These are phyloP conservation scores for Drosophila subpulchrella DNA, from an alignment of 1,140 invertebrate species.

Conservation along the genomic window DNA sequence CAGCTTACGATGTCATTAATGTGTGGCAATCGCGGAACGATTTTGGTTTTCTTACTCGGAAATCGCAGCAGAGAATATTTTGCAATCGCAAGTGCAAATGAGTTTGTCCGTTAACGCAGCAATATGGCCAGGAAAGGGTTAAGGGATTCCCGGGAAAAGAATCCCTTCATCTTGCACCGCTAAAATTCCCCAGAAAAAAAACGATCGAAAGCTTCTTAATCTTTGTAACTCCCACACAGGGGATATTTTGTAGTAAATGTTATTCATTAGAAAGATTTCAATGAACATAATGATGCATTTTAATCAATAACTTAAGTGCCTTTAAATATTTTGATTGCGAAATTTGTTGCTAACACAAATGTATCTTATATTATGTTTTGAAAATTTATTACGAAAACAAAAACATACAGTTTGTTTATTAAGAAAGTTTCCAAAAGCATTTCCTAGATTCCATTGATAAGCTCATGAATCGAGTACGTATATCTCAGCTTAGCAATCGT, in stretches of 20 bases:
- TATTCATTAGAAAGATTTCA: background rate
- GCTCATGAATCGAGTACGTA: background rate
- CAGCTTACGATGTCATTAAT: constrained; percentile 60
- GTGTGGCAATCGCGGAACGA: constrained; percentile 56
- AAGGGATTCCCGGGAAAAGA: constrained; percentile 20
- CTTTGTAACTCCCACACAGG: background rate
- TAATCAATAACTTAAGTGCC: too few species aligned
- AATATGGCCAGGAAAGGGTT: constrained; percentile 20
- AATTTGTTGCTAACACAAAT: too few species aligned
- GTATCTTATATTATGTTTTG: too few species aligned
- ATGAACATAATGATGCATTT: background rate
- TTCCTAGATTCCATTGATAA: background rate
- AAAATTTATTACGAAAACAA: too few species aligned
- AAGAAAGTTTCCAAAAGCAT: background rate
- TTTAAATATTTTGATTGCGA: too few species aligned
- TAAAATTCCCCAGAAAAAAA: constrained; percentile 17
- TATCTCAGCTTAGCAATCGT: background rate
- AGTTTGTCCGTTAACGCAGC: constrained; percentile 33
- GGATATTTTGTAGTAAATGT: too few species aligned
- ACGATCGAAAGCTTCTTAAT: constrained; percentile 3
- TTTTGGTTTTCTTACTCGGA: constrained; percentile 51
- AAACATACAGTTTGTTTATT: too few species aligned
- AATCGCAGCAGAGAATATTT: constrained; percentile 30
- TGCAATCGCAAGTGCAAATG: constrained; percentile 52
- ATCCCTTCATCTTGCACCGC: constrained; percentile 15